phyloP scores from a whole-genome alignment of 1,140 invertebrate genomes.

The Platyscapa corneri region DNA sequence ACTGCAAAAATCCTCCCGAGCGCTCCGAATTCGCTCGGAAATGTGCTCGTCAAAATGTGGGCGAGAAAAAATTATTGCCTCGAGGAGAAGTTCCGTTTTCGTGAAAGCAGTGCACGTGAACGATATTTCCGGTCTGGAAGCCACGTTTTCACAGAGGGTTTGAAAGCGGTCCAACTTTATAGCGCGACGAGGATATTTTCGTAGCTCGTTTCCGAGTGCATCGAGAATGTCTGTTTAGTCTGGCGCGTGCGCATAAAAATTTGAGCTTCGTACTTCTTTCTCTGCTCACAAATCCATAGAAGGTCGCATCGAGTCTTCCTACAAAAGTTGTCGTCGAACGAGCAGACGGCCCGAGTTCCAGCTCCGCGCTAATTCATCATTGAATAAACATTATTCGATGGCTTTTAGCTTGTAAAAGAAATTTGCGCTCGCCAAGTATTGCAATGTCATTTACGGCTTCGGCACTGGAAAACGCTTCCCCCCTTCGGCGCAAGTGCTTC shows the following conservation, averaged over 20 bases:
- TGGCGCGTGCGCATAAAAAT: not conserved
- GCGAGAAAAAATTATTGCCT: too few species aligned
- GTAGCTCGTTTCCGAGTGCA: constrained; percentile 40
- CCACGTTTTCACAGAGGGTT: not conserved
- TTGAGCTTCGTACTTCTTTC: not conserved
- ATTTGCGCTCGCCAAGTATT: not conserved
- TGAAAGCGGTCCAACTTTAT: constrained; percentile 2
- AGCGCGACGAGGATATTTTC: constrained; percentile 12
- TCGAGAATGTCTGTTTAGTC: constrained; percentile 19
- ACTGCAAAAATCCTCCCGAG: not conserved
- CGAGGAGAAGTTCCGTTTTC: constrained; percentile 20
- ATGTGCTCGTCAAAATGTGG: not conserved
- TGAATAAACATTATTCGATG: not conserved
- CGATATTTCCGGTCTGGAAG: constrained; percentile 31
- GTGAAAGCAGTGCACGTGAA: constrained; percentile 18
- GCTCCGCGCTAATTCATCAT: not conserved
- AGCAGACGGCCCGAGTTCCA: not conserved
- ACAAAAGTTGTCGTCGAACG: not conserved
- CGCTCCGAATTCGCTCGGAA: not conserved
- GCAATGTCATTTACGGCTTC: too few species aligned
- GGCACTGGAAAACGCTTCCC: too few species aligned
- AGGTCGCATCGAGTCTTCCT: not conserved
- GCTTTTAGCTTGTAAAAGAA: not conserved
- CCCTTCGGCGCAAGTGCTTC: too few species aligned
- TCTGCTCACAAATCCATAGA: not conserved